phyloP scores from a whole-genome alignment of 2,113 vertebrate species.

The Tenrec ecaudatus region DNA sequence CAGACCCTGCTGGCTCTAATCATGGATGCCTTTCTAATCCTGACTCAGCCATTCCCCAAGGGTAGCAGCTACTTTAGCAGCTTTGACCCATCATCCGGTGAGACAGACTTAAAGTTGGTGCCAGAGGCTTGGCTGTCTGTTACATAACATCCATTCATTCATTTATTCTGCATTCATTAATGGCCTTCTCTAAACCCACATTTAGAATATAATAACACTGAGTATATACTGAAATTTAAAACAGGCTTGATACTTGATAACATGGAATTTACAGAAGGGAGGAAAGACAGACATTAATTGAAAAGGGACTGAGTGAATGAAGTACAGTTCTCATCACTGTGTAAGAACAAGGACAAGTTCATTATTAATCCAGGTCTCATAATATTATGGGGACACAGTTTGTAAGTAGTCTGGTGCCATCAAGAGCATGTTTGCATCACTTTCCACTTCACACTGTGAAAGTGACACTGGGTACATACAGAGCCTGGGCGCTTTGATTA shows the following conservation, averaged over 20 bases:
- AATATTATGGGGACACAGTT: neutral
- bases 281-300: neutral
- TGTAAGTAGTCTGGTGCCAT: conserved; percentile 18
- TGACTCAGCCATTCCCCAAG: neutral
- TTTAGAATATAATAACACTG: neutral
- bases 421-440: neutral
- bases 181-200: neutral
- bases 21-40: neutral
- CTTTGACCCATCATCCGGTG: neutral
- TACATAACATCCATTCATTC: neutral
- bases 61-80: neutral
- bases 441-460: neutral
- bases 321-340: neutral
- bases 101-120: neutral
- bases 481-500: neutral
- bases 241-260: neutral
- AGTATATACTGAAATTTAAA: neutral
- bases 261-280: neutral
- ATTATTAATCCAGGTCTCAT: neutral
- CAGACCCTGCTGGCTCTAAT: neutral
- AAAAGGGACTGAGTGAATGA: neutral
- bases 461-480: neutral
- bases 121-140: neutral
- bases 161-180: neutral
- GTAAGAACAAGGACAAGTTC: neutral